Evolutionary conservation across 2,797 vertebrate genomes (phyloP).

Genomic region (Intellagama lesueurii): DNA sequence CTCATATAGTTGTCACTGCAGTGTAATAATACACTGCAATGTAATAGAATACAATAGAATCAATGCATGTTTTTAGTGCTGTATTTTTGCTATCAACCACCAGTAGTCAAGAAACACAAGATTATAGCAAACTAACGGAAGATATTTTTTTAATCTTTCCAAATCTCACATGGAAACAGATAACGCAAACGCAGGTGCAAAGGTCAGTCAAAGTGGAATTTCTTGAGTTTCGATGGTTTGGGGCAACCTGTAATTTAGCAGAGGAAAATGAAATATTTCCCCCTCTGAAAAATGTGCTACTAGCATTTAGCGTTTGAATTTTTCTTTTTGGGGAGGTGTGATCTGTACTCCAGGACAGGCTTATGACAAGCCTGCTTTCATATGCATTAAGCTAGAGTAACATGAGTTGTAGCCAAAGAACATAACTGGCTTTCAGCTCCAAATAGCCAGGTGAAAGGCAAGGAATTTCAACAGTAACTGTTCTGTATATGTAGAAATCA

Average conservation of each 20-base stretch:
- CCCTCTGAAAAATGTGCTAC: constrained; percentile 44
- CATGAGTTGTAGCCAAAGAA: constrained; percentile 57
- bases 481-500: constrained; percentile 24
- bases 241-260: constrained; percentile 42
- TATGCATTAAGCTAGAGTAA: constrained; percentile 49
- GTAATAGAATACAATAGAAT: neutral
- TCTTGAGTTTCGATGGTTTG: constrained; percentile 44
- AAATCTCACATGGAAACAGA: neutral
- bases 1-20: neutral
- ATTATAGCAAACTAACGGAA: constrained; percentile 4
- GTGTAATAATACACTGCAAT: too few species aligned
- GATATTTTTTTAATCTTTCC: accelerated
- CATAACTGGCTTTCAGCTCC: constrained; percentile 36
- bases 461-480: constrained; percentile 40
- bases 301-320: too few species aligned
- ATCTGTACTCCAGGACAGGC: constrained; percentile 9
- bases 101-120: neutral
- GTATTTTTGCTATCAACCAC: neutral
- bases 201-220: constrained; percentile 57
- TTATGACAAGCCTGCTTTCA: constrained; percentile 55
- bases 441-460: constrained; percentile 51
- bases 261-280: constrained; percentile 40
- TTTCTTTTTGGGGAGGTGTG: neutral
- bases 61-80: neutral
- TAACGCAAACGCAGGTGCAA: neutral